phyloP scores from a whole-genome alignment of 2,113 vertebrate species.

The Strigops habroptila region DNA sequence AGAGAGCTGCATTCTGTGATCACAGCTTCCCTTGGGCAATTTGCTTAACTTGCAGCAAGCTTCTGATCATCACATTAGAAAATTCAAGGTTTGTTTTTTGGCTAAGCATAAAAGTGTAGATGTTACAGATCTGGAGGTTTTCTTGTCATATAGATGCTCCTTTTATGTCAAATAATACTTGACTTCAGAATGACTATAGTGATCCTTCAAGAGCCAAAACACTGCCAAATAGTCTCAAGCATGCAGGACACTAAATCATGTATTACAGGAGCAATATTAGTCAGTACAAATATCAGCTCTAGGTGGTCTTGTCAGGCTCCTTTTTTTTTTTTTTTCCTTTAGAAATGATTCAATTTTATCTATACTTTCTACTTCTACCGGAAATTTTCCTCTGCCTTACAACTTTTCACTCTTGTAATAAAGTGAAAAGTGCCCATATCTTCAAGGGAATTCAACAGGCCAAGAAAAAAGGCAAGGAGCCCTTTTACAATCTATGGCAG shows the following conservation, averaged over 20 bases:
- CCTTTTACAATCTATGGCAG: neutral
- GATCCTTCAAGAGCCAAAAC: neutral
- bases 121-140: neutral
- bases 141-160: neutral
- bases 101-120: neutral
- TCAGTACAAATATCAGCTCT: neutral
- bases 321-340: neutral
- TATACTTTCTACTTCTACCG: neutral
- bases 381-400: neutral
- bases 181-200: neutral
- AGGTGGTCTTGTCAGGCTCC: neutral
- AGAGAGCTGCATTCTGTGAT: neutral
- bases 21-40: neutral
- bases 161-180: neutral
- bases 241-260: neutral
- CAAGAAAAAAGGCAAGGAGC: neutral
- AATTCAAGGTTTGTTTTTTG: neutral
- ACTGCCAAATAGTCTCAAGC: neutral
- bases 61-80: neutral
- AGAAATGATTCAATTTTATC: neutral
- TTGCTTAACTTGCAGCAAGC: neutral
- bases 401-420: neutral
- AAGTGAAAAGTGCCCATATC: neutral
- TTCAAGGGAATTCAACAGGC: neutral
- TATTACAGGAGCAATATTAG: neutral